A percentile compares a stretch with the other conserved stretches of the same genome.
Conservation (phyloP, 2,113 vertebrate genomes). For the Balaenoptera acutorostrata region DNA sequence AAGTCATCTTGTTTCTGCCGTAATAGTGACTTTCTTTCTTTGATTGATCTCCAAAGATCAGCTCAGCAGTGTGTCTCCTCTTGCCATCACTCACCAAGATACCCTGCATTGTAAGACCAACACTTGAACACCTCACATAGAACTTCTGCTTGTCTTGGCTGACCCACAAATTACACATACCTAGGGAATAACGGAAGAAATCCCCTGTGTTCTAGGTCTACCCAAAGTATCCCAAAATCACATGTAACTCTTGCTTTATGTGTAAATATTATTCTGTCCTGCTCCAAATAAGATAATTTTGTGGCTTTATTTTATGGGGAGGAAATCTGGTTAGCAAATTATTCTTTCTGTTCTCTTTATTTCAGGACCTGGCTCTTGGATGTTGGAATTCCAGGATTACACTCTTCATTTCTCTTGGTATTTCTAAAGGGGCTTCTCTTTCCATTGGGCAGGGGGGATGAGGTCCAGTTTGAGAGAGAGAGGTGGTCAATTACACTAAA, state of each 20-base stretch:
- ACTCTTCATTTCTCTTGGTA: not conserved
- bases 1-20: not conserved
- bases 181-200: not conserved
- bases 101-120: not conserved
- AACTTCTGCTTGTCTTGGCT: not conserved
- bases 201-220: not conserved
- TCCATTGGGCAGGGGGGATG: not conserved
- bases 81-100: not conserved
- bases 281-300: not conserved
- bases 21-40: not conserved
- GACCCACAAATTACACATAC: not conserved
- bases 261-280: not conserved
- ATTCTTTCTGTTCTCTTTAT: not conserved
- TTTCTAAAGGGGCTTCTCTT: not conserved
- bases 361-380: not conserved
- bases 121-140: not conserved
- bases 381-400: not conserved
- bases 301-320: not conserved
- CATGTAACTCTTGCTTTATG: not conserved
- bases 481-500: not conserved
- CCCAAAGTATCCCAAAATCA: not conserved
- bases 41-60: not conserved
- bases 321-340: not conserved
- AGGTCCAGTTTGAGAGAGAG: not conserved
- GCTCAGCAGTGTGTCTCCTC: not conserved